Base-by-base conservation (phyloP, 2,113 vertebrate genomes). In the Caretta caretta region DNA sequence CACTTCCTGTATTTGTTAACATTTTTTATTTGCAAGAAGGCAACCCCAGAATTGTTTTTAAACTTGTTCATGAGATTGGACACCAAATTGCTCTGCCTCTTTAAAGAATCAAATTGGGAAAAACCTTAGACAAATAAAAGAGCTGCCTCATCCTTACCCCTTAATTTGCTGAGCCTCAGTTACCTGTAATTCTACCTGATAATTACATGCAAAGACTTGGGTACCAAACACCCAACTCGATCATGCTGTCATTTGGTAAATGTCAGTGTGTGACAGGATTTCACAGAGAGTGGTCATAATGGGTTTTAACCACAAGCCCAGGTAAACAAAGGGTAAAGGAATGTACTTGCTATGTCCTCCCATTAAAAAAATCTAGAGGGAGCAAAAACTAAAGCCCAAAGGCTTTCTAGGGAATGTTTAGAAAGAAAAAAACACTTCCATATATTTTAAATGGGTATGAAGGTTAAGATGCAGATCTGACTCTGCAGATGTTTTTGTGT, bases 161-260 rank as follows among this genome's bases (percentile, higher is more conserved):
- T 96, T 93, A 93, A 97, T 97, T 59, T 65, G 87, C 96, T 97
- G 96, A 96, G 87, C 84, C 87, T 96, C 78, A 84, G 87, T 83
- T 96, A 97, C 98, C 96, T 54, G 98, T 97, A 98, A 98, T 95
- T 95, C 86, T 97, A 97, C 97, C 97, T 96, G 95, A 97, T 98
- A 98, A 98, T 98, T 98, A 97, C 96, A 97, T 97, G 97, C 97
- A 96, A 96, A 97, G 96, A 97, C 90, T 94, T 92, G 90, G 88
- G 87, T 97, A 94, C 97, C 93, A 93, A 96, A 97, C 97, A 97
- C 94, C 97, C 90, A 93, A 95, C 96, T 93, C 2, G 51, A 97
- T 97, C 96, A 98, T 98, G 86, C 95, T 96, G 97, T 96, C 94
- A 98, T 97, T 97, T 97, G 96, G 95, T 96, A 98, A 98, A 98